phyloP scores from a whole-genome alignment of 2,888 invertebrate species.

The Spialia ferax region DNA sequence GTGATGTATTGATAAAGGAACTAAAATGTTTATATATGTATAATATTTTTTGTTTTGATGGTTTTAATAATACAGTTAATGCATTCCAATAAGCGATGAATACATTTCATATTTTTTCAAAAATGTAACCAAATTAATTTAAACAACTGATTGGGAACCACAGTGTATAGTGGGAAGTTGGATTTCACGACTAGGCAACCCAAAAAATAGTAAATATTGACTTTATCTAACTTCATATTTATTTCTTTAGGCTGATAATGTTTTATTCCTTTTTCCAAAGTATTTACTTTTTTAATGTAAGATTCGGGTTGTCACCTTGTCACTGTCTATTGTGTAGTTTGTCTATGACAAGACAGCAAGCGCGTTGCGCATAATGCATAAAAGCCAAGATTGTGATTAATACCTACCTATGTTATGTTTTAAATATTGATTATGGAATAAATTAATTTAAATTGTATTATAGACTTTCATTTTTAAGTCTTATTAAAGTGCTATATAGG shows the following conservation, averaged over 20 bases:
- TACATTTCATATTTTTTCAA: too few relatives aligned
- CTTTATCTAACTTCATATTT: too few relatives aligned
- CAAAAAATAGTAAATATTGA: too few relatives aligned
- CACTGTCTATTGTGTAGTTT: not conserved
- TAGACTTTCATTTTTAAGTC: not conserved
- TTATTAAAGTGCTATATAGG: not conserved
- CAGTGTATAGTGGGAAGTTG: too few relatives aligned
- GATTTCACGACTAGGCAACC: too few relatives aligned
- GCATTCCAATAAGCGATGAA: not conserved
- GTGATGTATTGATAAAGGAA: too few relatives aligned
- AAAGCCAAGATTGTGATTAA: constrained; percentile 23
- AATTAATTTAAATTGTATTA: constrained; percentile 3
- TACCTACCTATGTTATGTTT: constrained; percentile 33
- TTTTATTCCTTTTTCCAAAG: not conserved
- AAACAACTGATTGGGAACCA: too few relatives aligned
- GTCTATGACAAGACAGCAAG: not conserved
- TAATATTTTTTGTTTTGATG: too few relatives aligned
- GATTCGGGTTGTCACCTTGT: not conserved
- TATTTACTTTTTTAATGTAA: not conserved
- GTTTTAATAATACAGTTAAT: too few relatives aligned
- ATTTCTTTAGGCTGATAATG: not conserved
- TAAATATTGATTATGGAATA: constrained; percentile 23
- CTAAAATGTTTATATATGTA: too few relatives aligned
- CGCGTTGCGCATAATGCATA: constrained; percentile 9
- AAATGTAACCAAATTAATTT: too few relatives aligned